Evolutionary conservation across 2,797 vertebrate species (phyloP).

Genomic region (Argya squamiceps): DNA sequence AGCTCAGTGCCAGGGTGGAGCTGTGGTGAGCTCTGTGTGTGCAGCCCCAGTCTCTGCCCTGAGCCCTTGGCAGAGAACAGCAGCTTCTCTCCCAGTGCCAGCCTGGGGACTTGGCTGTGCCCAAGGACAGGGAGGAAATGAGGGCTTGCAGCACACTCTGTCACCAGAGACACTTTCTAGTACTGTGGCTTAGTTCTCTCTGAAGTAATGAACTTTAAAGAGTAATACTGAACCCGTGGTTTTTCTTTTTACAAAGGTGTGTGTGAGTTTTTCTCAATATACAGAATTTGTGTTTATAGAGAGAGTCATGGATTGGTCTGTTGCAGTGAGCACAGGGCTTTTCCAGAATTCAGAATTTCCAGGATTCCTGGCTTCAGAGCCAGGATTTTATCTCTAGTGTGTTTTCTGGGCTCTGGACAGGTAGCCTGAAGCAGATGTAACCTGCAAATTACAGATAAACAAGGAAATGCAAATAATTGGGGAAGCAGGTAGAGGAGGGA

Average conservation of each 20-base stretch:
- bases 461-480: neutral
- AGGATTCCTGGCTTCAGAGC: no score
- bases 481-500: neutral
- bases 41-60: neutral
- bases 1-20: fast-evolving
- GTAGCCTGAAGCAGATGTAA: neutral
- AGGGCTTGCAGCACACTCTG: neutral
- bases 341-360: no score
- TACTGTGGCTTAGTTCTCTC: neutral
- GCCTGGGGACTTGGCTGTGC: fast-evolving
- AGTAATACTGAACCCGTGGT: neutral
- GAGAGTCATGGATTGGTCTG: neutral
- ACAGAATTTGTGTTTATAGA: no score
- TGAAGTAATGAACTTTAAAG: neutral
- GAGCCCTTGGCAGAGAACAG: neutral
- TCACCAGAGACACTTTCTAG: neutral
- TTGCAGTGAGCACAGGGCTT: neutral
- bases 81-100: neutral
- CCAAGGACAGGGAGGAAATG: fast-evolving
- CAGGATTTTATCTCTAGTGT: neutral
- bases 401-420: neutral
- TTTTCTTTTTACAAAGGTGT: neutral
- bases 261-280: neutral
- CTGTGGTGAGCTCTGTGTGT: neutral
- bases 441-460: neutral